phyloP scores from a whole-genome alignment of 2,888 invertebrate genomes.

The Cosmopolites sordidus region DNA sequence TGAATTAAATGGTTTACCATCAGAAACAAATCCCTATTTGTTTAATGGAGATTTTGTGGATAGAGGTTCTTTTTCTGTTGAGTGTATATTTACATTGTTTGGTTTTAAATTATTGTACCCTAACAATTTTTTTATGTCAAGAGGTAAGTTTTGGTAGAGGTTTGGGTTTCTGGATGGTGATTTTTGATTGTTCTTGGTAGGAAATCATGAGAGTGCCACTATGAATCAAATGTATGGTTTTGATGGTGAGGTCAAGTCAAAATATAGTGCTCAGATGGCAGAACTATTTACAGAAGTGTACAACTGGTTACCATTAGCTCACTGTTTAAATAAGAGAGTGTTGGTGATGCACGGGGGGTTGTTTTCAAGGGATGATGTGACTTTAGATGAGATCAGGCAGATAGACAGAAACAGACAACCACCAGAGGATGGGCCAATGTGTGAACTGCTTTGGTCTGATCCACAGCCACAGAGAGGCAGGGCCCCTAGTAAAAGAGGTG shows the following conservation, averaged over 20 bases:
- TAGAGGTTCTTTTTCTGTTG: conserved; percentile 97
- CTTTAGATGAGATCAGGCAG: conserved; percentile 84
- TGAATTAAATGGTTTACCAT: conserved; percentile 92
- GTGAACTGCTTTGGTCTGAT: conserved; percentile 98
- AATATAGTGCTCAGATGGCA: conserved; percentile 93
- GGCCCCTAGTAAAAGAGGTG: conserved; percentile 92
- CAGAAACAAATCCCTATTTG: conserved; percentile 91
- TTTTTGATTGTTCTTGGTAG: conserved; percentile 54
- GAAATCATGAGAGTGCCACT: conserved; percentile 96
- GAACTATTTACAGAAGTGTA: conserved; percentile 98
- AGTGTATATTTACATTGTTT: conserved; percentile 96
- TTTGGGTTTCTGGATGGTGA: no score
- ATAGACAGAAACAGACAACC: conserved; percentile 94
- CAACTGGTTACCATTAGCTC: conserved; percentile 94
- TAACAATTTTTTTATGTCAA: conserved; percentile 93
- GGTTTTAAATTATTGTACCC: conserved; percentile 95
- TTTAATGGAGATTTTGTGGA: conserved; percentile 99
- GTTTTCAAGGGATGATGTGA: conserved; percentile 89
- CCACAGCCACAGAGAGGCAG: conserved; percentile 87
- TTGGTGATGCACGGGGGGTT: conserved; percentile 97
- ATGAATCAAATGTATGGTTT: conserved; percentile 99
- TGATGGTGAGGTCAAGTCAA: conserved; percentile 95
- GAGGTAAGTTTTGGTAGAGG: conserved; percentile 79
- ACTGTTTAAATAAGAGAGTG: conserved; percentile 84
- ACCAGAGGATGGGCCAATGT: conserved; percentile 95